A percentile compares a stretch with the other conserved stretches of the same genome.
Conservation (phyloP, 2,113 vertebrate genomes). For the Protobothrops mucrosquamatus region DNA sequence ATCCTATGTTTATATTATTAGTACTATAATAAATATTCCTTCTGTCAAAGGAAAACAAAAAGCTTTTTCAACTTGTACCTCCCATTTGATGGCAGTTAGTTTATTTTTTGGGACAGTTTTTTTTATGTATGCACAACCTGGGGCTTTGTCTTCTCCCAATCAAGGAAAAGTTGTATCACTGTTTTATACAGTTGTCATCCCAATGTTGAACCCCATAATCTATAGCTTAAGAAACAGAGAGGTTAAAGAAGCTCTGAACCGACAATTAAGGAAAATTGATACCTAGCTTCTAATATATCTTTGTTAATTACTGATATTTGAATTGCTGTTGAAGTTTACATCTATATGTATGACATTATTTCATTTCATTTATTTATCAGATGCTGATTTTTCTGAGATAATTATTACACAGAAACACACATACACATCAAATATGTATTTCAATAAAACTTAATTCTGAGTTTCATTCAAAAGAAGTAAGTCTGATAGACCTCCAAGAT, state of each 20-base stretch:
- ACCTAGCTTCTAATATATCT: background rate
- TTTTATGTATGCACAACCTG: background rate
- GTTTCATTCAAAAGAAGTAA: background rate
- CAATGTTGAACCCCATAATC: background rate
- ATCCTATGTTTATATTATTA: background rate
- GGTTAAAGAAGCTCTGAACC: background rate
- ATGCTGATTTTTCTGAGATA: background rate
- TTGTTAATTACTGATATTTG: background rate
- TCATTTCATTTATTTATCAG: background rate
- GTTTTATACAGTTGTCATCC: background rate
- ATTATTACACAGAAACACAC: background rate
- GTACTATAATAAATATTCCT: background rate
- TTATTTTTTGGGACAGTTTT: background rate
- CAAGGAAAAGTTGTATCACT: background rate
- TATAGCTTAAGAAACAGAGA: background rate
- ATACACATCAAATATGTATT: background rate
- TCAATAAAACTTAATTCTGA: background rate
- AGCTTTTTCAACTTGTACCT: background rate
- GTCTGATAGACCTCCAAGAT: background rate
- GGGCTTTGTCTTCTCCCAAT: background rate
- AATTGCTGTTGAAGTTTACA: background rate
- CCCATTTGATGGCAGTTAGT: background rate
- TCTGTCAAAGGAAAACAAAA: background rate
- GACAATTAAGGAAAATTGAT: background rate
- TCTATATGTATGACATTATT: background rate